Evolutionary conservation across 2,113 vertebrate genomes (phyloP).

Genomic region (Sinocyclocheilus anshuiensis): DNA sequence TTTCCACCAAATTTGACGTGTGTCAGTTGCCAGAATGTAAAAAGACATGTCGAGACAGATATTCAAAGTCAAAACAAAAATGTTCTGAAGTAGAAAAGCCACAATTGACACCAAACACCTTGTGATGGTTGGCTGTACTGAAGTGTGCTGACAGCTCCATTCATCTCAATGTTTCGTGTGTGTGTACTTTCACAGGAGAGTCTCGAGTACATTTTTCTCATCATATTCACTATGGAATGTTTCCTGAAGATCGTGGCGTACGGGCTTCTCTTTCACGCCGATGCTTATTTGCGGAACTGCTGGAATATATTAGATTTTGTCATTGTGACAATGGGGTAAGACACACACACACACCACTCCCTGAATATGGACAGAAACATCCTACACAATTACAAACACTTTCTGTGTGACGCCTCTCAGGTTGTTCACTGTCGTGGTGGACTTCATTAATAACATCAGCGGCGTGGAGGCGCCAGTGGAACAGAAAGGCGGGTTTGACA

Average conservation of each 20-base stretch:
- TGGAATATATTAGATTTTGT: slow-evolving; percentile 93
- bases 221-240: slow-evolving; percentile 89
- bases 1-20: not conserved
- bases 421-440: slow-evolving; percentile 84
- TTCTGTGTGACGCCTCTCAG: slow-evolving; percentile 63
- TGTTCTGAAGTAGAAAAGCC: not conserved
- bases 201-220: slow-evolving; percentile 90
- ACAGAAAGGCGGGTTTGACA: slow-evolving; percentile 84
- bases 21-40: not conserved
- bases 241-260: slow-evolving; percentile 92
- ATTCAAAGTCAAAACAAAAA: slow-evolving; percentile 12
- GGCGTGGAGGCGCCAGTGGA: slow-evolving; percentile 77
- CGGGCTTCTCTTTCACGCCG: slow-evolving; percentile 87
- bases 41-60: not conserved
- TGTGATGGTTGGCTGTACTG: not conserved
- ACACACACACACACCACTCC: not conserved
- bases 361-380: not conserved
- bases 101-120: not conserved
- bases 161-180: slow-evolving; percentile 25
- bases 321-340: slow-evolving; percentile 90
- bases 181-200: slow-evolving; percentile 80
- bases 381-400: not conserved
- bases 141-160: slow-evolving; percentile 25
- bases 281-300: slow-evolving; percentile 88
- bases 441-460: slow-evolving; percentile 84